Percentiles rank a stretch among this genome's conserved stretches.
phyloP scores from a whole-genome alignment of 2,797 vertebrate species.

The Channa striata region DNA sequence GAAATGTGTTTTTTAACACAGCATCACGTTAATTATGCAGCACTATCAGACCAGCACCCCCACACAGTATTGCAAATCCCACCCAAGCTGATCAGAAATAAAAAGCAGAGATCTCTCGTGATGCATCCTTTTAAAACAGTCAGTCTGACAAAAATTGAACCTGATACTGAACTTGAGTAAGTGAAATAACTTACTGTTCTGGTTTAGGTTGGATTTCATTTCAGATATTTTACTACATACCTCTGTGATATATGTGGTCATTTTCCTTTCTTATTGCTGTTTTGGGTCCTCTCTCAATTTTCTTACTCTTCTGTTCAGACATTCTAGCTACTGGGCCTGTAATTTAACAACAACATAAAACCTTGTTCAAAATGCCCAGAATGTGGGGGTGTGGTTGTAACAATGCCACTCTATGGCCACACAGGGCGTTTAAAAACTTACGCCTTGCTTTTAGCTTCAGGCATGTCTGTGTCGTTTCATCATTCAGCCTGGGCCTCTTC shows the following conservation, averaged over 20 bases:
- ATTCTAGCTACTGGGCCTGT: slow-evolving; percentile 18
- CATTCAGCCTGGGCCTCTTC: background rate
- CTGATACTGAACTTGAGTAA: no score
- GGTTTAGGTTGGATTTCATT: background rate
- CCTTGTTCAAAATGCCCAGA: background rate
- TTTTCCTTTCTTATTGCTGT: background rate
- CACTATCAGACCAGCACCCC: no score
- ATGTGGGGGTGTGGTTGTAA: background rate
- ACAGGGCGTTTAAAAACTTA: background rate
- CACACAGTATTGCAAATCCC: no score
- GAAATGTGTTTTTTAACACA: no score
- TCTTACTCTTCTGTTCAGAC: slow-evolving; percentile 9
- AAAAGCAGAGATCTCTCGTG: no score
- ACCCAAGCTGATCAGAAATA: no score
- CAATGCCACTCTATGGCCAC: background rate
- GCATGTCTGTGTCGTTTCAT: background rate
- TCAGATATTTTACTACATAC: slow-evolving; percentile 16
- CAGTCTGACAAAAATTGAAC: no score
- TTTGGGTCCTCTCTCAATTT: background rate
- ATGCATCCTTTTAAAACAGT: no score
- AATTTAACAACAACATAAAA: background rate
- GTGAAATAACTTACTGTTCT: background rate
- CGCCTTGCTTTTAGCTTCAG: background rate
- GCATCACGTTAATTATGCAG: no score
- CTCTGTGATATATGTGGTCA: slow-evolving; percentile 24